A percentile compares a stretch with the other conserved stretches of the same genome.
Conservation (phyloP, 2,797 vertebrate genomes). For the Rousettus madagascariensis region DNA sequence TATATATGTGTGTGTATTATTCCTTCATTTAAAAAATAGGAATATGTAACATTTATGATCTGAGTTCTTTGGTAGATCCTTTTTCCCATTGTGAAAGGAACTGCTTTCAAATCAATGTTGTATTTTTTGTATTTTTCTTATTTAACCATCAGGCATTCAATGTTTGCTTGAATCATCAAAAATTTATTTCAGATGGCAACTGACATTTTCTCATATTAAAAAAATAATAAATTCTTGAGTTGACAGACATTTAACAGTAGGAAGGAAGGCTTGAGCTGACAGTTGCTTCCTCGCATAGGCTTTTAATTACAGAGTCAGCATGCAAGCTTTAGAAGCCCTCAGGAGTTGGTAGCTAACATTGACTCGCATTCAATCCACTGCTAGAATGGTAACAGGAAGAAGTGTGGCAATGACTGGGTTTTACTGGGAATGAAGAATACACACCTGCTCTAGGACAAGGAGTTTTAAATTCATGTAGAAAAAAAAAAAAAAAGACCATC, state of each 20-base stretch:
- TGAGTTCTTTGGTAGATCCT: neutral
- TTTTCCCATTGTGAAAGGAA: slow-evolving; percentile 8
- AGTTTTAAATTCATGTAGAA: slow-evolving; percentile 28
- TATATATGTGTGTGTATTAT: neutral
- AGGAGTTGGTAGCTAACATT: slow-evolving; percentile 80
- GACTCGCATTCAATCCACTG: slow-evolving; percentile 66
- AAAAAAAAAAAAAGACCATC: neutral
- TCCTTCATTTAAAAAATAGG: neutral
- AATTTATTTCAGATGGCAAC: slow-evolving; percentile 75
- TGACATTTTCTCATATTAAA: slow-evolving; percentile 77
- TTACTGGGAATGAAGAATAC: slow-evolving; percentile 63
- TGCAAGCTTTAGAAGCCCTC: slow-evolving; percentile 79
- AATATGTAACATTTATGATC: slow-evolving; percentile 1
- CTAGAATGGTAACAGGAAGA: slow-evolving; percentile 75
- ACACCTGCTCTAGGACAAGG: slow-evolving; percentile 14
- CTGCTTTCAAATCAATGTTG: neutral
- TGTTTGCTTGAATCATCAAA: slow-evolving; percentile 72
- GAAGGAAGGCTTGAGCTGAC: slow-evolving; percentile 84
- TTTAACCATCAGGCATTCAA: slow-evolving; percentile 66
- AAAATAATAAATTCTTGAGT: slow-evolving; percentile 71
- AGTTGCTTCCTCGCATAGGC: slow-evolving; percentile 82
- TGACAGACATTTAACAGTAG: slow-evolving; percentile 85
- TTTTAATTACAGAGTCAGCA: slow-evolving; percentile 88
- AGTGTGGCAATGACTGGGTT: slow-evolving; percentile 51
- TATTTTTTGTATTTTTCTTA: slow-evolving; percentile 64